Evolutionary conservation across 1,140 invertebrate species (phyloP).

Genomic region (Belonocnema kinseyi): DNA sequence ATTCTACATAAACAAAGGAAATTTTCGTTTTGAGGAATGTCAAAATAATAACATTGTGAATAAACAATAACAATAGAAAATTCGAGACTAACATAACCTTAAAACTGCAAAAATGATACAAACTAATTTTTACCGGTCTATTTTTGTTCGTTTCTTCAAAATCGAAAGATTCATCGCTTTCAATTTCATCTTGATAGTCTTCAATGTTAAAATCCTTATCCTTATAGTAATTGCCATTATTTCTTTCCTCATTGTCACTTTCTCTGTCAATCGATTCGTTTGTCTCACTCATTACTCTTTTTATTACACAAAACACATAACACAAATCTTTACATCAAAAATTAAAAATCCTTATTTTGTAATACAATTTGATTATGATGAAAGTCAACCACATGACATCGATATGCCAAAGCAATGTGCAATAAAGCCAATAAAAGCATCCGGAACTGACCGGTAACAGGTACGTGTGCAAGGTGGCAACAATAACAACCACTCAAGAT

Average conservation of each 20-base stretch:
- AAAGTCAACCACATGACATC: not conserved
- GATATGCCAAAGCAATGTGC: not conserved
- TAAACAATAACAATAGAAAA: no score
- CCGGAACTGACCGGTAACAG: no score
- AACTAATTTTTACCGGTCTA: not conserved
- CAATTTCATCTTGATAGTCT: slow-evolving; percentile 55
- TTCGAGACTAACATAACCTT: no score
- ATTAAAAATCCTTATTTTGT: not conserved
- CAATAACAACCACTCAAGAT: not conserved
- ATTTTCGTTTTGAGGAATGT: no score
- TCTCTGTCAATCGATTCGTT: slow-evolving; percentile 49
- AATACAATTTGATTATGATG: not conserved
- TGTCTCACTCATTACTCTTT: slow-evolving; percentile 38
- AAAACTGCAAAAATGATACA: not conserved
- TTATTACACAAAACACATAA: not conserved
- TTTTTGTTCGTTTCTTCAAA: not conserved
- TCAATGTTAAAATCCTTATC: slow-evolving; percentile 58
- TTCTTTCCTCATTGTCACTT: slow-evolving; percentile 40
- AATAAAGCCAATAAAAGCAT: not conserved
- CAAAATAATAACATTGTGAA: no score
- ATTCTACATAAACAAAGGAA: no score
- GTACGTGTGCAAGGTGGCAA: no score
- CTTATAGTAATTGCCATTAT: slow-evolving; percentile 42
- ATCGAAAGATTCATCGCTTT: slow-evolving; percentile 59
- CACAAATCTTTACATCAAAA: not conserved